Evolutionary conservation across 2,113 vertebrate genomes (phyloP).

Genomic region (Phainopepla nitens): DNA sequence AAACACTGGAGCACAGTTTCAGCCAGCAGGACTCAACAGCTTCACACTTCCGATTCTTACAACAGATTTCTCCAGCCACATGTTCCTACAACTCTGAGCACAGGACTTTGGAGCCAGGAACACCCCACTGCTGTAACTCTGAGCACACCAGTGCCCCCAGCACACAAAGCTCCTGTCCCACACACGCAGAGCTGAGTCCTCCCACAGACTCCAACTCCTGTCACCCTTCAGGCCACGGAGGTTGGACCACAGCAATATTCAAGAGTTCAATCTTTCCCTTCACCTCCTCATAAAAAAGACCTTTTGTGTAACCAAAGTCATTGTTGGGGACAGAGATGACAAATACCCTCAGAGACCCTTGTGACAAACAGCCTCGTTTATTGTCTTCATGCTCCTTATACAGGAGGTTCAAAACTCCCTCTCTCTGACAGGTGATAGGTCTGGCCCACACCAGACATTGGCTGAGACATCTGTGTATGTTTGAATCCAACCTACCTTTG

Average conservation of each 20-base stretch:
- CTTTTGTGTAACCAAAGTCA: background rate
- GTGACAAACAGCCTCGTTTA: no score
- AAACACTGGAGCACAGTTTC: background rate
- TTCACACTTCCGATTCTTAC: background rate
- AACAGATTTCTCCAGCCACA: background rate
- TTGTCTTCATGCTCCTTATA: no score
- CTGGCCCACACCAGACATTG: no score
- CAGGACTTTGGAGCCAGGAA: background rate
- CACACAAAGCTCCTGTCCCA: background rate
- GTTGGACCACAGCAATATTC: background rate
- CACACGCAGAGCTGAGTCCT: background rate
- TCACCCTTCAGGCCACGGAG: rapidly evolving
- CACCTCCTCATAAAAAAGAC: background rate
- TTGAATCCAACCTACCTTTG: no score
- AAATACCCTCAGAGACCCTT: no score
- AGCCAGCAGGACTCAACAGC: background rate
- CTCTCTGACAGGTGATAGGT: no score
- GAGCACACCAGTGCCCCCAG: background rate
- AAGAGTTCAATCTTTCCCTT: background rate
- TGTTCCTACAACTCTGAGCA: background rate
- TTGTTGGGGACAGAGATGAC: no score
- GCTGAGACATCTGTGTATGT: no score
- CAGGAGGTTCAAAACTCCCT: no score
- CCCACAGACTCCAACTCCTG: background rate
- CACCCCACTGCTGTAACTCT: background rate